Base-by-base conservation (phyloP, 2,888 invertebrate genomes). In the Synanthedon vespiformis region DNA sequence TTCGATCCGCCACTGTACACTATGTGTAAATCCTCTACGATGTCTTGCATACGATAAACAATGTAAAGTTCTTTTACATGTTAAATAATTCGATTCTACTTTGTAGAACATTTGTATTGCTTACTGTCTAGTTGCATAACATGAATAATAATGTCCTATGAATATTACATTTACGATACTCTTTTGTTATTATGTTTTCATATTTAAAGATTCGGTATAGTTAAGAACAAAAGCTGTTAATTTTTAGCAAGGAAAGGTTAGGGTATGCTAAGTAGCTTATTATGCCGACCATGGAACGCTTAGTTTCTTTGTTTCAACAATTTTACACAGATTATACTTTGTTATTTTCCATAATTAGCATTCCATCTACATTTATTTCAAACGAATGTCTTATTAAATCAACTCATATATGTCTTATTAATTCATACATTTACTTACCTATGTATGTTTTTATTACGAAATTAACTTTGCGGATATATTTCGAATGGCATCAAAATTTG, bases 111-210 rank as follows among this genome's bases (percentile, higher is more conserved):
- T 55, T 53, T 56, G 52, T 57, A 56, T 53, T 34, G 52, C 49
- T 16, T 18, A 53, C 49, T 55, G 53, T 60, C 57, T 58, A 54
- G 56, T 55, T 56, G 53, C 55, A 55, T 56, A 55, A 51, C 57
- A 57, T 59, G 61, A 58, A 60, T 59, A 62, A 55, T 55, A 59
- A 58, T 55, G 40, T 52, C 55, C 53, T 57, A 53, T 58, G 53
- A 57, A 60, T 58, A 53, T 48, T 53, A 55, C 56, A 55, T 55
- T 41, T 51, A 54, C 51, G 48, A 44, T 44, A 44, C 57, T 58
- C 55, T 57, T 60, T 58, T 56, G 57, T 60, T n/a, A n/a, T n/a
- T n/a, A n/a, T n/a, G 56, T 57, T 57, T 18, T 51, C 51, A 40
- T 53, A 50, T 22, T 22, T 40, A 52, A 4, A 34, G 6, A 13